These are phyloP conservation scores for Eubucco bourcierii DNA, from an alignment of 2,113 vertebrate genomes.

Conservation along the genomic window DNA sequence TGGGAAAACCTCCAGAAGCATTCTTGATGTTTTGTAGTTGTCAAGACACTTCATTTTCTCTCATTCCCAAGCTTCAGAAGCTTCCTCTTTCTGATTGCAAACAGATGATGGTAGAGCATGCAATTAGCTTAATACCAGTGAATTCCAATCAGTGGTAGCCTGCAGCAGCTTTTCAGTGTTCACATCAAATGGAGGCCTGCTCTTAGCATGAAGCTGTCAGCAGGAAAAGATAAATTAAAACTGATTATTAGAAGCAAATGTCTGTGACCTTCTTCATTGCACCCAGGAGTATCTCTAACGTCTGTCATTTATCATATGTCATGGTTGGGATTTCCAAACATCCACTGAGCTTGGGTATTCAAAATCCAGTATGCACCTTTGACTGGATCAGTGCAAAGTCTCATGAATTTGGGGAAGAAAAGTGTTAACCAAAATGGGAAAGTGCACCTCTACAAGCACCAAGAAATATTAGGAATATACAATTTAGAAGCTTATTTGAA, in stretches of 20 bases:
- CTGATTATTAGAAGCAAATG: constrained; percentile 46
- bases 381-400: background rate
- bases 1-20: constrained; percentile 46
- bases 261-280: constrained; percentile 22
- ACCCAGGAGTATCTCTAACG: background rate
- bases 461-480: background rate
- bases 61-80: constrained; percentile 63
- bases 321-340: background rate
- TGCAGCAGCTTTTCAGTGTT: constrained; percentile 60
- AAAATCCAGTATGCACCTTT: background rate
- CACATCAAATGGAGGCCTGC: constrained; percentile 40
- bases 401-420: background rate
- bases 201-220: constrained; percentile 38
- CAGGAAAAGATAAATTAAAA: constrained; percentile 58
- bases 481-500: background rate
- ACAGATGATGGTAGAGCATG: constrained; percentile 57
- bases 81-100: constrained; percentile 66
- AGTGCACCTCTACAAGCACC: background rate
- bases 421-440: background rate
- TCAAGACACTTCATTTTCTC: constrained; percentile 61
- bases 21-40: constrained; percentile 41
- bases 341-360: background rate
- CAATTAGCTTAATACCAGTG: constrained; percentile 53
- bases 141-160: constrained; percentile 61
- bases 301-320: background rate